These are phyloP conservation scores for Caenorhabditis doughertyi DNA, from an alignment of 2,888 invertebrate genomes.

Conservation along the genomic window DNA sequence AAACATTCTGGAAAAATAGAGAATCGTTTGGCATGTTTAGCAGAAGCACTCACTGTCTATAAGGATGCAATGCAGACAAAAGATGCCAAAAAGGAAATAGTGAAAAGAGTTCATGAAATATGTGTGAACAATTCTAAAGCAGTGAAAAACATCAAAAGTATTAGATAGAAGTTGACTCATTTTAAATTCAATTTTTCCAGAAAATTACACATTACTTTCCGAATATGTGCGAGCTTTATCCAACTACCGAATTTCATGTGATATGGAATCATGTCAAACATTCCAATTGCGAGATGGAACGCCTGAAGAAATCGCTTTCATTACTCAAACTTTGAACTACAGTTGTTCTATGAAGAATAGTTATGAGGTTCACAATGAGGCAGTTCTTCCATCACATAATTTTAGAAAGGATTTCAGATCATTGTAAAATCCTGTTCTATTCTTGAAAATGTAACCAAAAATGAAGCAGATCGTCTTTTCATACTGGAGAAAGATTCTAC, in stretches of 20 bases:
- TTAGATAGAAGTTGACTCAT: not conserved
- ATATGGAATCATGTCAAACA: slow-evolving; percentile 60
- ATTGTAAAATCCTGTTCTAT: slow-evolving; percentile 56
- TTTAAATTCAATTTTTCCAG: slow-evolving; percentile 26
- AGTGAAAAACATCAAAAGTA: slow-evolving; percentile 72
- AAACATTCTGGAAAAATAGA: slow-evolving; percentile 69
- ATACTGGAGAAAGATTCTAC: slow-evolving; percentile 57
- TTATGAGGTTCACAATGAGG: slow-evolving; percentile 59
- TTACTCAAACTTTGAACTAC: slow-evolving; percentile 68
- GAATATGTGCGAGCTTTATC: slow-evolving; percentile 33
- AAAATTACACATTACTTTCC: slow-evolving; percentile 42
- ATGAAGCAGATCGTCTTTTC: slow-evolving; percentile 60
- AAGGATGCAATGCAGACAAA: slow-evolving; percentile 66
- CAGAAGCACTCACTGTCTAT: slow-evolving; percentile 65
- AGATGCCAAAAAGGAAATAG: slow-evolving; percentile 71
- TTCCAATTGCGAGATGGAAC: slow-evolving; percentile 54
- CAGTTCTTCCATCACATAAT: not conserved
- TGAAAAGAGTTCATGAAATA: slow-evolving; percentile 73
- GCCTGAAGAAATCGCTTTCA: slow-evolving; percentile 51
- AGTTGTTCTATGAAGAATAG: slow-evolving; percentile 70
- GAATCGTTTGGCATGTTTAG: slow-evolving; percentile 64
- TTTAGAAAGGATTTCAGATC: slow-evolving; percentile 31
- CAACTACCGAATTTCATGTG: slow-evolving; percentile 43
- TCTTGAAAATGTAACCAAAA: slow-evolving; percentile 50
- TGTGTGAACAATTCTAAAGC: slow-evolving; percentile 67